These are phyloP conservation scores for Eustalomyia histrio DNA, from an alignment of 2,888 invertebrate genomes.

Conservation along the genomic window DNA sequence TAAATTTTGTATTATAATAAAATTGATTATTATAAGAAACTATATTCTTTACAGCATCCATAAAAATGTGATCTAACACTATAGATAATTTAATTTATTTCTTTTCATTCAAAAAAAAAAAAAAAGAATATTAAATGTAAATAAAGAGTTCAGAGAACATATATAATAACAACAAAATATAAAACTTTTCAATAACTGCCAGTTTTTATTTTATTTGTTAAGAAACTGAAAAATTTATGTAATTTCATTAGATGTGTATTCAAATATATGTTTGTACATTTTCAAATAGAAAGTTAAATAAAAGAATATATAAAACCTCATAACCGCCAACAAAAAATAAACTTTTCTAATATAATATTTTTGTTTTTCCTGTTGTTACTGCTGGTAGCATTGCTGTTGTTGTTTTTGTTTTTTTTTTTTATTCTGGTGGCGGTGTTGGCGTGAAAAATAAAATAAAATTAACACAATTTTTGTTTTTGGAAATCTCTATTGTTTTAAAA, in stretches of 20 bases:
- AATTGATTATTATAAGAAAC: too few relatives aligned
- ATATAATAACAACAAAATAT: background rate
- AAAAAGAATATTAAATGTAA: background rate
- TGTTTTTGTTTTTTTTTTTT: background rate
- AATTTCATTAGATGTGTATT: constrained; percentile 42
- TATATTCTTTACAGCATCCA: too few relatives aligned
- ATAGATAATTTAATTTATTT: constrained; percentile 16
- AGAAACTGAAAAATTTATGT: constrained; percentile 30
- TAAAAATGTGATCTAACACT: too few relatives aligned
- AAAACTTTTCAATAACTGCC: constrained; percentile 25
- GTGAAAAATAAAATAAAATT: constrained; percentile 46
- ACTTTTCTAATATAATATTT: constrained; percentile 25
- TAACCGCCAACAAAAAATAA: constrained; percentile 17
- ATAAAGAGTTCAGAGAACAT: background rate
- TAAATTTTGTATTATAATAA: too few relatives aligned
- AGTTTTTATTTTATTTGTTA: background rate
- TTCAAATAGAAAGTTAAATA: background rate
- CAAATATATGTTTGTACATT: constrained; percentile 1
- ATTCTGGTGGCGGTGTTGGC: constrained; percentile 15
- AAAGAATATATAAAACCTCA: constrained; percentile 12
- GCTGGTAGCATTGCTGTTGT: background rate
- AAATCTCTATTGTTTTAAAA: background rate
- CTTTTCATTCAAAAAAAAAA: background rate
- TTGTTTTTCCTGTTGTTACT: background rate
- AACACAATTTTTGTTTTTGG: constrained; percentile 39